Evolutionary conservation across 1,140 invertebrate species (phyloP).

Genomic region (Pogonognathellus flavescens): DNA sequence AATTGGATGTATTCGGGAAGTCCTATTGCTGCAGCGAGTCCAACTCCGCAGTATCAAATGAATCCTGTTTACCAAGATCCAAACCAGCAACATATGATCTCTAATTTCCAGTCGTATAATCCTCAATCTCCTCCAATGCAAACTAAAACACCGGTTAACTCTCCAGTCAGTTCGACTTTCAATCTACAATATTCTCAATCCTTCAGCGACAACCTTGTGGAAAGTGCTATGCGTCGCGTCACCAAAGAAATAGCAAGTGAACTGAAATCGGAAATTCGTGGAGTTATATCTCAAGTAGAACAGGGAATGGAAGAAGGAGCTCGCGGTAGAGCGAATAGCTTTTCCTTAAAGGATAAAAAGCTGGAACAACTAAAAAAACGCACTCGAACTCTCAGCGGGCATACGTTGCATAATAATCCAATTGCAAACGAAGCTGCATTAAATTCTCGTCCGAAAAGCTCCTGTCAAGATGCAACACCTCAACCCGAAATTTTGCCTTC

Average conservation of each 20-base stretch:
- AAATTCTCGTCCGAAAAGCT: neutral
- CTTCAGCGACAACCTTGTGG: constrained; percentile 27
- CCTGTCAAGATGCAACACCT: neutral
- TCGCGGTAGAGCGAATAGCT: constrained; percentile 63
- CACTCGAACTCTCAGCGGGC: constrained; percentile 62
- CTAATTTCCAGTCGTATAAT: neutral
- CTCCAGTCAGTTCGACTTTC: neutral
- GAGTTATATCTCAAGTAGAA: constrained; percentile 83
- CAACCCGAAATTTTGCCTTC: neutral
- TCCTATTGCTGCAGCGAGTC: neutral
- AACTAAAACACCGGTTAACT: neutral
- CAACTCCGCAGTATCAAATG: neutral
- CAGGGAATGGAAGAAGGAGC: constrained; percentile 71
- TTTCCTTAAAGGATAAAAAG: constrained; percentile 58
- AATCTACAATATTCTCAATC: neutral
- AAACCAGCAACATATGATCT: neutral
- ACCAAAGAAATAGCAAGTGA: constrained; percentile 78
- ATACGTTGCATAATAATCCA: constrained; percentile 43
- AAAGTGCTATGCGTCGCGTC: constrained; percentile 46
- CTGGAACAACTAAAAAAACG: constrained; percentile 54
- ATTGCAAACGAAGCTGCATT: neutral
- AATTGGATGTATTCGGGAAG: neutral
- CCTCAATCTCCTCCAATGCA: neutral
- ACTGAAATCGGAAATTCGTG: constrained; percentile 84
- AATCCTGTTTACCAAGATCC: constrained; percentile 14